Evolutionary conservation across 2,888 invertebrate genomes (phyloP).

Genomic region (Agrypnus murinus): DNA sequence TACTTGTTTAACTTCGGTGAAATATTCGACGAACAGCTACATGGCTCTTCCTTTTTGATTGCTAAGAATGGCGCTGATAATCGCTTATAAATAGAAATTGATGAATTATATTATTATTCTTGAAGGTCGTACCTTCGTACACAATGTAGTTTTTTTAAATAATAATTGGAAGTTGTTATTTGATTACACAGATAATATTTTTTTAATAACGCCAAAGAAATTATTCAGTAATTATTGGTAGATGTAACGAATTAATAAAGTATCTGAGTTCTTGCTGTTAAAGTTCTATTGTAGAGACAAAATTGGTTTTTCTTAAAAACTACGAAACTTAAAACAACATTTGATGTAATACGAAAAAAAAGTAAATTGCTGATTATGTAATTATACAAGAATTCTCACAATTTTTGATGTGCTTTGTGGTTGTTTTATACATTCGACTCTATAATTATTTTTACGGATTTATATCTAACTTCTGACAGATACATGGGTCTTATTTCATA

Average conservation of each 20-base stretch:
- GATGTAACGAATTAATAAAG: neutral
- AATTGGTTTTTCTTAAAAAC: neutral
- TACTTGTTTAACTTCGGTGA: constrained; percentile 28
- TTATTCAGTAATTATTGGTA: neutral
- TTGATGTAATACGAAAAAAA: constrained; percentile 6
- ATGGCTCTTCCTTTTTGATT: constrained; percentile 42
- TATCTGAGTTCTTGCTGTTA: neutral
- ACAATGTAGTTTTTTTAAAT: constrained; percentile 24
- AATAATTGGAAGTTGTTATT: constrained; percentile 7
- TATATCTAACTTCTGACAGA: neutral
- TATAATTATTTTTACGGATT: neutral
- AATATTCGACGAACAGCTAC: constrained; percentile 29
- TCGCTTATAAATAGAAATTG: constrained; percentile 50
- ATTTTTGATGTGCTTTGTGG: constrained; percentile 12
- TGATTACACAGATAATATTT: constrained; percentile 20
- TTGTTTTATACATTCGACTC: constrained; percentile 2
- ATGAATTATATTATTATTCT: constrained; percentile 39
- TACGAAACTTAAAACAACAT: neutral
- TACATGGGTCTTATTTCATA: too few species aligned
- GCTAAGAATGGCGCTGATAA: constrained; percentile 36
- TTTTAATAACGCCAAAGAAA: constrained; percentile 13
- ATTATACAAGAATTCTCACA: constrained; percentile 13
- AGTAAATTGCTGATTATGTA: constrained; percentile 6
- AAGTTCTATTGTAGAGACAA: neutral
- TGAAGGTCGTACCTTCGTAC: constrained; percentile 32